Conservation (phyloP, 2,113 vertebrate genomes). For the Anas platyrhynchos region DNA sequence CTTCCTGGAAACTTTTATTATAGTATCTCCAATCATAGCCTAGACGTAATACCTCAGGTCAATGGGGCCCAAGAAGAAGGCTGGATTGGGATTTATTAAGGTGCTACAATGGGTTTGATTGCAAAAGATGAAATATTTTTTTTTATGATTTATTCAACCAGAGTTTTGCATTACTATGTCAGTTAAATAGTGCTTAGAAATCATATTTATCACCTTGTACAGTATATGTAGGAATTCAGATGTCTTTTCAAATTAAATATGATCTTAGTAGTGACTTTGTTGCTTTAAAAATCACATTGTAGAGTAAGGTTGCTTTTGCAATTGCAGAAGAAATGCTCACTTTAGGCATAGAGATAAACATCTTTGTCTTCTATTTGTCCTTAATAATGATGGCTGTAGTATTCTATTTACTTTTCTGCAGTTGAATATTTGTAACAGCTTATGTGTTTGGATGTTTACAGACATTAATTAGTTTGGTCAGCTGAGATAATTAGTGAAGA, state of each 20-base stretch:
- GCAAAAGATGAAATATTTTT: neutral
- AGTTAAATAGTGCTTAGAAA: neutral
- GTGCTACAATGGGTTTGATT: neutral
- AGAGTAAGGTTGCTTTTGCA: neutral
- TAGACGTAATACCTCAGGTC: neutral
- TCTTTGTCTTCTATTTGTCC: neutral
- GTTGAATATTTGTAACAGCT: neutral
- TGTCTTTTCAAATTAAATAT: neutral
- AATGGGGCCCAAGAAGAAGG: accelerated
- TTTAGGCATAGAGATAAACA: neutral
- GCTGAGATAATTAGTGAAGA: neutral
- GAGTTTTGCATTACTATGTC: neutral
- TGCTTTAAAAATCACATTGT: neutral
- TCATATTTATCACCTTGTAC: neutral
- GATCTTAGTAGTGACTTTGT: neutral
- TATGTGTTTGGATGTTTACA: neutral
- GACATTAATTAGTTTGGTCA: neutral
- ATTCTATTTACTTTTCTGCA: neutral
- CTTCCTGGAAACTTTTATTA: neutral
- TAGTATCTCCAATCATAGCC: neutral
- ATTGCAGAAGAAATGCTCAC: neutral
- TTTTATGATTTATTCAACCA: neutral
- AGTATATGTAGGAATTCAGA: neutral
- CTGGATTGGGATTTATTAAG: neutral
- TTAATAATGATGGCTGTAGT: neutral